phyloP scores from a whole-genome alignment of 2,113 vertebrate genomes.

The Chlamydotis undulata region DNA sequence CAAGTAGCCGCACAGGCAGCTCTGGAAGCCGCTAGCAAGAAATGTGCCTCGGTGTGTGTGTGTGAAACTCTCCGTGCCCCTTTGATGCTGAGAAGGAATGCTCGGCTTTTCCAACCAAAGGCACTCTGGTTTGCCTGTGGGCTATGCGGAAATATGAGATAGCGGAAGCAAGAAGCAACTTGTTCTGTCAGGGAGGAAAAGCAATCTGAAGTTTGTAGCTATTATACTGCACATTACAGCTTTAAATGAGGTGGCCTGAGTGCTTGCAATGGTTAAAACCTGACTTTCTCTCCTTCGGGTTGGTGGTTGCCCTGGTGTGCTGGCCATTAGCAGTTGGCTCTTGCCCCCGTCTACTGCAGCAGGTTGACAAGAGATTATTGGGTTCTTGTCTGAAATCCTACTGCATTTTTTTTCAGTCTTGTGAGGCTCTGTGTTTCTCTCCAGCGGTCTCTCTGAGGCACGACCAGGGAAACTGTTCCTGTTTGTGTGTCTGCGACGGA shows the following conservation, averaged over 20 bases:
- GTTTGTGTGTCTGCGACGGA: not conserved
- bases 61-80: not conserved
- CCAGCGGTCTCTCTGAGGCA: not conserved
- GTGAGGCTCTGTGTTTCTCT: not conserved
- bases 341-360: not conserved
- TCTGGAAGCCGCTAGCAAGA: not conserved
- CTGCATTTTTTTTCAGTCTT: not conserved
- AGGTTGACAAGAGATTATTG: not conserved
- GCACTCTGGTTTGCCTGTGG: not conserved
- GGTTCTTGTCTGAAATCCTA: not conserved
- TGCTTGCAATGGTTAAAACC: not conserved
- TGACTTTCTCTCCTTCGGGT: not conserved
- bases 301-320: not conserved
- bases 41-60: not conserved
- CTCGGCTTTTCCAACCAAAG: not conserved
- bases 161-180: conserved; percentile 40
- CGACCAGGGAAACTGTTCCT: not conserved
- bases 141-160: conserved; percentile 19
- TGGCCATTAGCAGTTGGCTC: not conserved
- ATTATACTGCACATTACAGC: not conserved
- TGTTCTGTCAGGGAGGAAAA: conserved; percentile 15
- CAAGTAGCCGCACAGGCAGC: not conserved
- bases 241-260: not conserved
- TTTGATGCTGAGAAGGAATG: conserved; percentile 37
- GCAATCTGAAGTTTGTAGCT: not conserved